Percentiles rank a stretch among this genome's conserved stretches.
Evolutionary conservation across 1,140 invertebrate species (phyloP).

Genomic region (Cotesia glomerata): DNA sequence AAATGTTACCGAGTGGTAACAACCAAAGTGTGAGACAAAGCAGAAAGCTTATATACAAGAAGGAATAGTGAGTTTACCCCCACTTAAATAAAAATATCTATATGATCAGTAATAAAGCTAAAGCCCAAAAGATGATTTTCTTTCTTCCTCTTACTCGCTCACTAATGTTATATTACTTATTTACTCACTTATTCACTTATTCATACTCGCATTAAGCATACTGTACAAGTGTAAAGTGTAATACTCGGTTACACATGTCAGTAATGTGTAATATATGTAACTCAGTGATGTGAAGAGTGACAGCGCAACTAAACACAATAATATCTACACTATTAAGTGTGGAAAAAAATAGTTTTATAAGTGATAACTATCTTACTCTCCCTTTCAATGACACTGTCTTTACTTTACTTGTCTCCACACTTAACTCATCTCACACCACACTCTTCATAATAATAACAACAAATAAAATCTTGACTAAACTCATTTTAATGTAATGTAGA

Average conservation of each 20-base stretch:
- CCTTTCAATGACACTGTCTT: neutral
- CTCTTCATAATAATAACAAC: too few relatives aligned
- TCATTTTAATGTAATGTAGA: too few relatives aligned
- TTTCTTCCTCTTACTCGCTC: constrained; percentile 19
- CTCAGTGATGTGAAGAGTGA: too few relatives aligned
- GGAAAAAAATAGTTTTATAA: too few relatives aligned
- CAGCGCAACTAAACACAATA: too few relatives aligned
- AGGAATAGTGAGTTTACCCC: constrained; percentile 20
- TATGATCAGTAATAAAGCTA: constrained; percentile 22
- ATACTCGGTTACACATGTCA: too few relatives aligned
- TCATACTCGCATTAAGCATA: neutral
- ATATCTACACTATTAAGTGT: too few relatives aligned
- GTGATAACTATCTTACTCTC: constrained; percentile 1
- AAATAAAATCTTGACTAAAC: too few relatives aligned
- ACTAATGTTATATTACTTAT: neutral
- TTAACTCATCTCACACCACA: neutral
- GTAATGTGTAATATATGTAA: too few relatives aligned
- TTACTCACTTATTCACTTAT: neutral
- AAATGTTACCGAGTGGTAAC: constrained; percentile 57
- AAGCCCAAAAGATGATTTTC: constrained; percentile 30
- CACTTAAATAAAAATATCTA: neutral
- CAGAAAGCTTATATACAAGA: constrained; percentile 57
- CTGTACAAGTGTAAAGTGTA: too few relatives aligned
- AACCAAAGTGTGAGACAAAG: constrained; percentile 51
- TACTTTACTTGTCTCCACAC: neutral